phyloP scores from a whole-genome alignment of 2,888 invertebrate genomes.

The Mechanitis messenoides region DNA sequence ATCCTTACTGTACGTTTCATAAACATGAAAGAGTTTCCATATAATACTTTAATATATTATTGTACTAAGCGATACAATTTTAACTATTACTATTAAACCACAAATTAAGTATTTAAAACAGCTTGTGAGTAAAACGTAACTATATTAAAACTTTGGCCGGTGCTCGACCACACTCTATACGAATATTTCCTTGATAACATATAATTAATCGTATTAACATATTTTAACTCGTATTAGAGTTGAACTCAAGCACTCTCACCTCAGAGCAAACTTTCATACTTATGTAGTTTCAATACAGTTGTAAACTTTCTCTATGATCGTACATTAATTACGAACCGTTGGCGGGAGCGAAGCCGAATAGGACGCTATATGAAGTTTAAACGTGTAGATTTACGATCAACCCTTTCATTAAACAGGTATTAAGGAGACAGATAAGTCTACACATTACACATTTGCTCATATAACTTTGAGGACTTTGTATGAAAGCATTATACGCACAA shows the following conservation, averaged over 20 bases:
- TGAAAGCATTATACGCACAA: constrained; percentile 58
- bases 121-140: constrained; percentile 30
- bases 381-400: constrained; percentile 74
- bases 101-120: constrained; percentile 17
- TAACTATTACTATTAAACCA: constrained; percentile 1
- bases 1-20: too few relatives aligned
- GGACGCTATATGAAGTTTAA: constrained; percentile 67
- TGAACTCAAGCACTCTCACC: constrained; percentile 61
- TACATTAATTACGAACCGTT: constrained; percentile 69
- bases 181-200: constrained; percentile 33
- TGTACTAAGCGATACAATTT: not conserved
- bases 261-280: constrained; percentile 65
- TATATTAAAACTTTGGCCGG: constrained; percentile 27
- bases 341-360: constrained; percentile 59
- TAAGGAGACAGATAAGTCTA: constrained; percentile 70
- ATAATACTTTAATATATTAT: not conserved
- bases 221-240: constrained; percentile 65
- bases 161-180: constrained; percentile 23
- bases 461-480: constrained; percentile 58
- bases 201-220: constrained; percentile 53
- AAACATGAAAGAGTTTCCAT: too few relatives aligned
- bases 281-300: constrained; percentile 70
- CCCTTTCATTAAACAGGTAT: constrained; percentile 76
- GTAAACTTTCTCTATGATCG: constrained; percentile 69
- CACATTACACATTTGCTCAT: constrained; percentile 67